Evolutionary conservation across 2,113 vertebrate genomes (phyloP).

Genomic region (Pygoscelis antarcticus): DNA sequence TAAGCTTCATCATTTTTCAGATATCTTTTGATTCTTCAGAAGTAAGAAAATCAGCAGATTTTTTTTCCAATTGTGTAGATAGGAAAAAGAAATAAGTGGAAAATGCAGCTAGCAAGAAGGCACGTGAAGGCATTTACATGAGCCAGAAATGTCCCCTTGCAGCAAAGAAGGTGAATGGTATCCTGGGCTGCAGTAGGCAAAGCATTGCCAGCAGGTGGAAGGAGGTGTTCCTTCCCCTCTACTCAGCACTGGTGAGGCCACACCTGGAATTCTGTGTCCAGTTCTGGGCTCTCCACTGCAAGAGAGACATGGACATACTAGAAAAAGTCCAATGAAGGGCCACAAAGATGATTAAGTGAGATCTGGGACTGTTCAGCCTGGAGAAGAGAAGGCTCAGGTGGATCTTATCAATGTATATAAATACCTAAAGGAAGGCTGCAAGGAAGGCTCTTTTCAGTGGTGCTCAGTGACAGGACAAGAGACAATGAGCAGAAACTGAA

Average conservation of each 20-base stretch:
- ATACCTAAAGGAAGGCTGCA: not conserved
- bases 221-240: not conserved
- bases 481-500: not conserved
- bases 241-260: not conserved
- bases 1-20: not conserved
- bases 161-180: not conserved
- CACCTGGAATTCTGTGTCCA: too few relatives aligned
- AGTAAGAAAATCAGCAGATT: not conserved
- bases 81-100: not conserved
- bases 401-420: not conserved
- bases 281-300: not conserved
- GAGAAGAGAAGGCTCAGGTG: not conserved
- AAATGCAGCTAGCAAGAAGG: not conserved
- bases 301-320: too few relatives aligned
- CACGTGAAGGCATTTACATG: not conserved
- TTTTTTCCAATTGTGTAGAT: not conserved
- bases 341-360: not conserved
- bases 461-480: not conserved
- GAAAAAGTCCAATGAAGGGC: not conserved
- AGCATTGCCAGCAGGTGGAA: not conserved
- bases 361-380: not conserved
- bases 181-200: not conserved
- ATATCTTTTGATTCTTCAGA: not conserved
- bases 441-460: not conserved
- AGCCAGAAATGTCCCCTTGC: not conserved